Base-by-base conservation (phyloP, 1,140 invertebrate genomes). In the Bicyclus anynana region DNA sequence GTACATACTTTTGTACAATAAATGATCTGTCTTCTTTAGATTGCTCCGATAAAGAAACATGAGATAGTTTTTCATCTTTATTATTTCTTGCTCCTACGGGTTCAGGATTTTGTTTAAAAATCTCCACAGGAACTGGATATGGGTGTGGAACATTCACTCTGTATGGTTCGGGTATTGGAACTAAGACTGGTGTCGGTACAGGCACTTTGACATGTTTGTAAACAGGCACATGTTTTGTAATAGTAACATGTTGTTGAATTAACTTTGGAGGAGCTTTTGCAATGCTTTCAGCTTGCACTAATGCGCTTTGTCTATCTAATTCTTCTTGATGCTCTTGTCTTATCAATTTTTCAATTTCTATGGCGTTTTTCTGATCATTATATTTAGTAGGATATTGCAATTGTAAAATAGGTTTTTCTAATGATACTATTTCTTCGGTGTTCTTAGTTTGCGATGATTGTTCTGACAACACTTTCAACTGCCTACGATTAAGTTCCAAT, bases 121-220 rank as follows among this genome's bases (percentile, higher is more conserved):
- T 59, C 56, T 77, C 67, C 6, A 71, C 17, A 12, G 70, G 70
- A 12, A 71, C 64, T 16, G 69, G 54, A 49, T 66, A 72, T 5
- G 70, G 66, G 7, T 74, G 65, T 3, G 72, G 70, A 7, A 72
- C 61, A 55, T 74, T 75, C 0, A 73, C 68, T 60, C 71, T 65
- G 21, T 63, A 67, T 1, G 69, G 68, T 17, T 70, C 49, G 7
- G 62, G 67, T 21, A 72, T 49, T 2, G 67, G 74, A 20, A 73
- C 55, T 12, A 70, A 49, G 16, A 66, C 58, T 13, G 72, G 67
- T 13, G 73, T 62, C 14, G 65, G 69, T 2, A 70, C 62, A 7
- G 67, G 64, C 0, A 75, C 68, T 16, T 66, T n/a, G n/a, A n/a
- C n/a, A n/a, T n/a, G 66, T 49, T 73, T 75, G 5, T 68, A 64